Evolutionary conservation across 1,140 invertebrate genomes (phyloP).

Genomic region (Phenacoccus solenopsis): DNA sequence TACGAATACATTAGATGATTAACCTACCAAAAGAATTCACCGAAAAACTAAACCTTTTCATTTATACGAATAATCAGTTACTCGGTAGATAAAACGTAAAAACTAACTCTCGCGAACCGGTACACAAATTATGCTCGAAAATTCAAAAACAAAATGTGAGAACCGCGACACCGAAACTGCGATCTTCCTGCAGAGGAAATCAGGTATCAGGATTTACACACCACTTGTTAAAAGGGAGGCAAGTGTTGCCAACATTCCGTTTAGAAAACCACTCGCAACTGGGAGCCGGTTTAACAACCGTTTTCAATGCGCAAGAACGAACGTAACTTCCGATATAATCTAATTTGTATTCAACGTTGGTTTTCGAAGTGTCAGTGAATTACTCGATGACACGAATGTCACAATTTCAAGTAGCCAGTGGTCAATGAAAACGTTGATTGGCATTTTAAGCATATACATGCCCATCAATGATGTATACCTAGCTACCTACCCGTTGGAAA

Average conservation of each 20-base stretch:
- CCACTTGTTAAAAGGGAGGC: conserved; percentile 11
- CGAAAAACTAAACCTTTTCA: no score
- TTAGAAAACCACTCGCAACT: not conserved
- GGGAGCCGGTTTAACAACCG: conserved; percentile 1
- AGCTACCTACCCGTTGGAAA: no score
- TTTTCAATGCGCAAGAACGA: not conserved
- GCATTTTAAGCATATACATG: no score
- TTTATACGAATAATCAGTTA: no score
- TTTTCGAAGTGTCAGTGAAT: not conserved
- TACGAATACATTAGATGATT: no score
- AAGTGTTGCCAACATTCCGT: conserved; percentile 15
- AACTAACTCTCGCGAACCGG: not conserved
- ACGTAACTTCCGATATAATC: not conserved
- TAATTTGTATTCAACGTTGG: not conserved
- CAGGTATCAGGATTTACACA: conserved; percentile 11
- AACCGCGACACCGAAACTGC: not conserved
- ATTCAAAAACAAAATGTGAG: not conserved
- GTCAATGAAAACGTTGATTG: no score
- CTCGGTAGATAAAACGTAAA: not conserved
- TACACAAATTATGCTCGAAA: not conserved
- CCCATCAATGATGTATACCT: no score
- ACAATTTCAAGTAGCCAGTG: not conserved
- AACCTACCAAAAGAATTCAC: no score
- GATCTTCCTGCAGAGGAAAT: not conserved
- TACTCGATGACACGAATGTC: not conserved